These are phyloP conservation scores for Siniperca chuatsi DNA, from an alignment of 2,113 vertebrate genomes.

Conservation along the genomic window DNA sequence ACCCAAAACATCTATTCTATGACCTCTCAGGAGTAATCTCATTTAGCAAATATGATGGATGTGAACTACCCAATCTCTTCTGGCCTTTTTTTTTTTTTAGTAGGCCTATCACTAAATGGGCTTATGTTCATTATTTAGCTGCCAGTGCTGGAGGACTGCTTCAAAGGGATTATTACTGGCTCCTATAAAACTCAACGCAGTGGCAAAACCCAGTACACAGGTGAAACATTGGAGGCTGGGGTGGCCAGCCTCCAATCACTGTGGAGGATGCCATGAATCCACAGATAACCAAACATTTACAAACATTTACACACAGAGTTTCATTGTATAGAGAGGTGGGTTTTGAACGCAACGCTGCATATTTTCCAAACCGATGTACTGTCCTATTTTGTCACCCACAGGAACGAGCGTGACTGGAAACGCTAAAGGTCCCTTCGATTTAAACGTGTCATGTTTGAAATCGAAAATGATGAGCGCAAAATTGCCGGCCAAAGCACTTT, in stretches of 20 bases:
- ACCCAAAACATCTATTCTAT: constrained; percentile 13
- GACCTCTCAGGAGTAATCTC: constrained; percentile 15
- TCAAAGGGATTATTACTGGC: constrained; percentile 40
- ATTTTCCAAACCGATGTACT: too few relatives aligned
- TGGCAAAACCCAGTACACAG: constrained; percentile 14
- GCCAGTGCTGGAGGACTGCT: constrained; percentile 1
- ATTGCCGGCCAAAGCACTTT: too few relatives aligned
- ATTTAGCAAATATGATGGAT: constrained; percentile 27
- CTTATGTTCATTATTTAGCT: constrained; percentile 27
- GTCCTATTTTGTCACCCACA: too few relatives aligned
- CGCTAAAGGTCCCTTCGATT: too few relatives aligned
- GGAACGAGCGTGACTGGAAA: too few relatives aligned
- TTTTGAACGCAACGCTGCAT: too few relatives aligned
- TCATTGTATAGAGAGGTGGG: too few relatives aligned
- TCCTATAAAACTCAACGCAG: constrained; percentile 36
- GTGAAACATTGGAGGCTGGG: constrained; percentile 26
- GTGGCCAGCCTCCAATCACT: constrained; percentile 14
- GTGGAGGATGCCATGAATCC: constrained; percentile 13
- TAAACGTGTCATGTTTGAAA: too few relatives aligned
- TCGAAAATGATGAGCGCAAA: too few relatives aligned
- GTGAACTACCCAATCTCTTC: background rate
- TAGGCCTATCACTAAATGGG: constrained; percentile 10
- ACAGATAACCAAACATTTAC: constrained; percentile 1
- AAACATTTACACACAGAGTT: too few relatives aligned
- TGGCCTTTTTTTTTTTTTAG: background rate